These are phyloP conservation scores for Heliocidaris tuberculata DNA, from an alignment of 35 echinoderm and acorn worm species.

Conservation along the genomic window DNA sequence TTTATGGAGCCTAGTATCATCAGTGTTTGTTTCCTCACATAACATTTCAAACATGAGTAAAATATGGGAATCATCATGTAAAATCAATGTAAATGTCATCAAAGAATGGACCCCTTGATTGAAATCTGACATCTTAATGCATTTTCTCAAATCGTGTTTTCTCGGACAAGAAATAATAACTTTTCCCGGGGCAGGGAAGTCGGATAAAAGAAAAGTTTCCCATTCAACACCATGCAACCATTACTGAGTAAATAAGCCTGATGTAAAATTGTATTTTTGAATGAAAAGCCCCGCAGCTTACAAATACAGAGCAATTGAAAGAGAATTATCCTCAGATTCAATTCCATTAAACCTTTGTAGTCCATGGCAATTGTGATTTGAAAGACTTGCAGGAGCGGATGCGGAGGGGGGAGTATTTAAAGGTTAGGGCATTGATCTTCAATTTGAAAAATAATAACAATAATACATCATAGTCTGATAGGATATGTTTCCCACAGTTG, in stretches of 20 bases:
- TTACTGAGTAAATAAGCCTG: conserved; percentile 14
- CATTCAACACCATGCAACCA: neutral
- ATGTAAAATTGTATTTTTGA: conserved; percentile 18
- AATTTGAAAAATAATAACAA: neutral
- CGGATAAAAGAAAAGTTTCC: neutral
- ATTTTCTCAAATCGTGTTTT: conserved; percentile 25
- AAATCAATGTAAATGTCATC: neutral
- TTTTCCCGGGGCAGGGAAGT: neutral
- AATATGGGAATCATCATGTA: neutral
- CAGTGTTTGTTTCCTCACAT: neutral
- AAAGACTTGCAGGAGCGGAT: neutral
- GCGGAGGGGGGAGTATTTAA: neutral
- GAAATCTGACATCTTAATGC: conserved; percentile 12
- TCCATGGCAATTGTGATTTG: neutral
- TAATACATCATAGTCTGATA: neutral
- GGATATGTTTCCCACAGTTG: neutral
- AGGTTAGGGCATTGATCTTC: neutral
- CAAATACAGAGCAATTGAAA: conserved; percentile 19
- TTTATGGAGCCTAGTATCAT: too few species aligned
- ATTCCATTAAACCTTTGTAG: conserved; percentile 12
- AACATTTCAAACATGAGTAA: neutral
- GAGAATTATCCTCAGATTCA: conserved; percentile 21
- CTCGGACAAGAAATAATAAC: neutral
- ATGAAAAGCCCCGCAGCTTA: conserved; percentile 1
- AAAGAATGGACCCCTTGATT: neutral